Evolutionary conservation across 2,888 invertebrate genomes (phyloP), one percentile per base, ranked within the genome.

Genomic region (Cephus spinipes): DNA sequence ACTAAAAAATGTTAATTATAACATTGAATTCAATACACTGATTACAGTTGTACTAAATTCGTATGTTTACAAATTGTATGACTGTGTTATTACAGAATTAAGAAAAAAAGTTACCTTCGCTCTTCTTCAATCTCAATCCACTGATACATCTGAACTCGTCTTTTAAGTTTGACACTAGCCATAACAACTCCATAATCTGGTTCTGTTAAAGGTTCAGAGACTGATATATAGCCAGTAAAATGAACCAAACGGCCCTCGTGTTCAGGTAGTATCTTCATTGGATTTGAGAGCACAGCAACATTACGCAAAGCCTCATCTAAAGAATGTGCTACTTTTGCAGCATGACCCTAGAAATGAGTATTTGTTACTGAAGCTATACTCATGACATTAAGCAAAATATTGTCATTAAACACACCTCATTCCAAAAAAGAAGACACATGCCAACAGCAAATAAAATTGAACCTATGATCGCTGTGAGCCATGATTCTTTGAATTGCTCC

Each of bases 91-190:
- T 32, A 12, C 6, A 31, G 6, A 69, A 9, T 23, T 30, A 69
- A 2, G 12, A 31, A 71, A 32, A 32, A 2, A 31, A 69, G 35
- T 36, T 12, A 95, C 94, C 93, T 93, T 86, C 93, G 91, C 87
- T 96, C 96, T 87, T 91, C 91, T 79, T 91, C 90, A 15, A 91
- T 89, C 85, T 98, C 98, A 78, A 97, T 94, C 98, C 98, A 98
- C 88, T 98, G 98, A 90, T 96, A 98, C 97, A 98, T 98, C 91
- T 98, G 98, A 0, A 97, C 98, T 78, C 96, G 93, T 80, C 97
- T 94, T 87, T 95, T 95, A 35, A 98, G 91, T 90, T 97, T 97
- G 0, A 97, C 96, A 3, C 97, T 96, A 85, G 95, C 94, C 1
- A 98, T 94, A 81, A 96, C 95, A 74, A 98, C 95, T 79, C 96